Evolutionary conservation across 1,140 invertebrate species (phyloP), one percentile per base, ranked within the genome.

Genomic region (Euborellia annulipes): DNA sequence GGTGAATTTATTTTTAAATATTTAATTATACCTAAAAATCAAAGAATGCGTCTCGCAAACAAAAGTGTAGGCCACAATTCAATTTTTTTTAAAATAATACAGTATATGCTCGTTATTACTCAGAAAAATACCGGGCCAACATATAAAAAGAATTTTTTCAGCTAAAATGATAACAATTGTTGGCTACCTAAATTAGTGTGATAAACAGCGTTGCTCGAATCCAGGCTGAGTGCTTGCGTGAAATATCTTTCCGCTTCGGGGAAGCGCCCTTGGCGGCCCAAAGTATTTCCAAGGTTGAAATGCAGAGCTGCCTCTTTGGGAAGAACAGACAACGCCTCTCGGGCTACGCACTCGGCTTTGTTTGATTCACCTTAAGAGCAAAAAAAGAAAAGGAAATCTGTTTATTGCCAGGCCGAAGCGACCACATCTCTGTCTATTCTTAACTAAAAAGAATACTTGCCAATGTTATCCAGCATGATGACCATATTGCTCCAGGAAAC

Each of bases 401-500:
- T 22, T 27, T 17, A 34, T 11, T 38, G 44, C 34, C 39, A 45
- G 7, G 17, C 36, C 36, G 17, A 27, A 20, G 37, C n/a, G 14
- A 52, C 34, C n/a, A n/a, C n/a, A n/a, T n/a, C n/a, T n/a, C n/a
- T n/a, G n/a, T n/a, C n/a, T n/a, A n/a, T n/a, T n/a, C n/a, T n/a
- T n/a, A n/a, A n/a, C n/a, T n/a, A n/a, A n/a, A n/a, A n/a, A n/a
- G n/a, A n/a, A n/a, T 55, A 64, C 43, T 62, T 67, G 73, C 80
- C 78, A 51, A 82, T 69, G 58, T 88, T 87, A 61, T 95, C 89
- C 23, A 92, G 62, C 50, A 95, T 68, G 8, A 92, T 78, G 14
- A 95, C 68, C 56, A 87, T 78, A 61, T 96, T 97, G 39, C 79
- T 86, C 92, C 92, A 96, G 13, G 91, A 83, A 50, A 81, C 76